Evolutionary conservation across 1,140 invertebrate genomes (phyloP), one percentile per base, ranked within the genome.

Genomic region (Ptiloglossa arizonensis): DNA sequence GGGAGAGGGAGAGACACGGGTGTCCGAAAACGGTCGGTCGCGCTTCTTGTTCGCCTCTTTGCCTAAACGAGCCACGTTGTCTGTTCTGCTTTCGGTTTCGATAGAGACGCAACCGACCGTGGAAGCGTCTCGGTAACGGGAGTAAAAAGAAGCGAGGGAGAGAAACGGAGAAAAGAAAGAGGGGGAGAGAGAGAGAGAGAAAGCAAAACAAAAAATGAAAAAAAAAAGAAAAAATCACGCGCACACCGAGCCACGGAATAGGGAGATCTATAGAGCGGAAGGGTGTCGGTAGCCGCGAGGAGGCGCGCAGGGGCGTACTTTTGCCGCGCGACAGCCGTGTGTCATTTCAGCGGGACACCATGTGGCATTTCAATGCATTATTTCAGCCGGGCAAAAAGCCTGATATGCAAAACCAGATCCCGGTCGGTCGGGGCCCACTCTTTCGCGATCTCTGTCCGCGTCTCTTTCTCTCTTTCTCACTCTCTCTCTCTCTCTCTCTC

Each of bases 281-380:
- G 66, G 63, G 46, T 62, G 72, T 69, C 73, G 73, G 72, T 75
- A 75, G 77, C 44, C 52, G 70, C 46, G 68, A 66, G 73, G 68
- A 79, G 66, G 48, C 62, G 27, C 46, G 68, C 62, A 72, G 68
- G 24, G 54, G 71, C 66, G 81, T 69, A 87, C 82, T 90, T 90
- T 90, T 86, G 87, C 87, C 68, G 69, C 64, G 81, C 87, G 88
- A 90, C 90, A 90, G 83, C 86, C 87, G 89, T 90, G 89, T 91
- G 90, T 91, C 90, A 91, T 91, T 91, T 91, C 87, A 90, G 82
- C 85, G 69, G 79, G 87, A 88, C 87, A 87, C 87, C 88, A 87
- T 88, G 87, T 91, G 90, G 89, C 90, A 90, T 91, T 91, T 91
- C 90, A 90, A 91, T 91, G 90, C 90, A 89, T 90, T 91, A 91